Percentiles rank a stretch among this genome's conserved stretches.
Evolutionary conservation across 2,888 invertebrate genomes (phyloP).

Genomic region (Cheilosia grossa): DNA sequence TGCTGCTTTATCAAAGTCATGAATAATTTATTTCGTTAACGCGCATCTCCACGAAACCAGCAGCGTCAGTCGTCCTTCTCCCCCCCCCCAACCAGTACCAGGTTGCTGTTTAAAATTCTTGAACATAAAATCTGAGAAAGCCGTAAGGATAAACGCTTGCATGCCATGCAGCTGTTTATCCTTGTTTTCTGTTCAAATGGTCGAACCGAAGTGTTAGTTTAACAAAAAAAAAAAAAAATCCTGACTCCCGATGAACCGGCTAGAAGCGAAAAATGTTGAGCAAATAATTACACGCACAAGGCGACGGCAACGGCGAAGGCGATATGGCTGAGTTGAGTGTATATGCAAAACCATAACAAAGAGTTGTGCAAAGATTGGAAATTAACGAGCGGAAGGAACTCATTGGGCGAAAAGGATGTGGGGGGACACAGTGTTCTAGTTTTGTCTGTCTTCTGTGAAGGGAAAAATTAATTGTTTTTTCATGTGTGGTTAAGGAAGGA

Average conservation of each 20-base stretch:
- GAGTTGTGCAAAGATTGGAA: constrained; percentile 69
- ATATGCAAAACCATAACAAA: constrained; percentile 48
- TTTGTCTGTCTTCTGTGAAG: constrained; percentile 5
- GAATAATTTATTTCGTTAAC: constrained; percentile 70
- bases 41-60: constrained; percentile 18
- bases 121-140: constrained; percentile 56
- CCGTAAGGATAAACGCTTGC: constrained; percentile 49
- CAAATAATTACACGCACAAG: constrained; percentile 70
- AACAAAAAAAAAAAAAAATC: constrained; percentile 16
- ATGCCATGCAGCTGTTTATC: constrained; percentile 68
- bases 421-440: constrained; percentile 1
- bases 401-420: constrained; percentile 68
- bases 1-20: constrained; percentile 73
- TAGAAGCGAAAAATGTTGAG: constrained; percentile 56
- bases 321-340: not conserved
- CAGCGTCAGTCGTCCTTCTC: not conserved
- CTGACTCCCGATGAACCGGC: not conserved
- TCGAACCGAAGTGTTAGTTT: constrained; percentile 26
- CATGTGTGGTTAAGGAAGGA: constrained; percentile 40
- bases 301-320: constrained; percentile 5
- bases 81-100: not conserved
- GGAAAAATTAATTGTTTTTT: constrained; percentile 62
- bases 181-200: constrained; percentile 15
- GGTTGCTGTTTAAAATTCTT: constrained; percentile 18
- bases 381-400: constrained; percentile 73